Evolutionary conservation across 2,797 vertebrate genomes (phyloP).

Genomic region (Hydrophis major): DNA sequence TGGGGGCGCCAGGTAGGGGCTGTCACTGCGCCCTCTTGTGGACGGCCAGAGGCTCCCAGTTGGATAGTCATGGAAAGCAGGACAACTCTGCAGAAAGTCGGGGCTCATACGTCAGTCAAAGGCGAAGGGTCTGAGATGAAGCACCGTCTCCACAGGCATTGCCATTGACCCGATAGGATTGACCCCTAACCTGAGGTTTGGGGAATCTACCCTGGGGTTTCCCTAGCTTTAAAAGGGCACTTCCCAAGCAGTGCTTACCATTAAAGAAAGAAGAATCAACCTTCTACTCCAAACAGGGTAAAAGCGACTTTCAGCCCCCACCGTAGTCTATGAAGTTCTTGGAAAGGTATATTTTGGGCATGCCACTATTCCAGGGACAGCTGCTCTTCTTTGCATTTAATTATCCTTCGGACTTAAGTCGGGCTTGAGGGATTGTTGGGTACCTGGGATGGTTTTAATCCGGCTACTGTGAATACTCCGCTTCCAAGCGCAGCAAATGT

Average conservation of each 20-base stretch:
- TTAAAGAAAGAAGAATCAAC: neutral
- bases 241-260: neutral
- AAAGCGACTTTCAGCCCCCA: neutral
- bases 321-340: neutral
- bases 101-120: neutral
- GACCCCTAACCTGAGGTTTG: neutral
- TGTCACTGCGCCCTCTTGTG: neutral
- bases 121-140: too few relatives aligned
- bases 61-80: neutral
- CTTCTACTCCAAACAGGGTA: neutral
- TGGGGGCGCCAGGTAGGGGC: neutral
- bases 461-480: too few relatives aligned
- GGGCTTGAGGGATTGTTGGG: neutral
- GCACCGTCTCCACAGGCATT: too few relatives aligned
- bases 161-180: neutral
- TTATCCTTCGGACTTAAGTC: neutral
- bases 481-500: neutral
- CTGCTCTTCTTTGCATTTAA: neutral
- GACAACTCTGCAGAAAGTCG: neutral
- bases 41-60: neutral
- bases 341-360: neutral
- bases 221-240: neutral
- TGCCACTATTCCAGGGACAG: neutral
- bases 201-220: neutral
- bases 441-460: neutral